Evolutionary conservation across 2,797 vertebrate genomes (phyloP).

Genomic region (Octomys mimax): DNA sequence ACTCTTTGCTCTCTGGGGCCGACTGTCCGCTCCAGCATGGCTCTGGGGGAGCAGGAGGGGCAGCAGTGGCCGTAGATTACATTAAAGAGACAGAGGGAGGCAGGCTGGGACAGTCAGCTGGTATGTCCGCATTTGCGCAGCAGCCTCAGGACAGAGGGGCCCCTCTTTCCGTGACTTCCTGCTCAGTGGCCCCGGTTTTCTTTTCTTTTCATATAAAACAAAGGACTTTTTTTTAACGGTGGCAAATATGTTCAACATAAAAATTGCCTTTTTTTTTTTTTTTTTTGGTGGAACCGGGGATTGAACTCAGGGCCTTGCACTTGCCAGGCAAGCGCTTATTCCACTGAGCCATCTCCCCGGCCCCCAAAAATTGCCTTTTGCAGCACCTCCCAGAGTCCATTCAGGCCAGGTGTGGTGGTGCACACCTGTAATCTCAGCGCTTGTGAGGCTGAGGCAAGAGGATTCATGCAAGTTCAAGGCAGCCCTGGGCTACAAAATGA

Average conservation of each 20-base stretch:
- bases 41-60: background rate
- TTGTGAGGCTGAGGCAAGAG: background rate
- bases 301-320: too few relatives aligned
- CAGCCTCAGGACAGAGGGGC: background rate
- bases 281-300: too few relatives aligned
- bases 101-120: accelerated
- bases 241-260: background rate
- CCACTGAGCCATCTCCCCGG: too few relatives aligned
- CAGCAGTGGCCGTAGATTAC: accelerated
- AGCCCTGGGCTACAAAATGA: background rate
- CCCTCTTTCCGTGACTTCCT: background rate
- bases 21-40: background rate
- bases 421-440: too few relatives aligned
- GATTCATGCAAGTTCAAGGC: background rate
- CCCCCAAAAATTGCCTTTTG: background rate
- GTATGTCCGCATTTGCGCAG: too few relatives aligned
- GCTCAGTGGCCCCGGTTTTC: background rate
- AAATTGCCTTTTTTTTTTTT: too few relatives aligned
- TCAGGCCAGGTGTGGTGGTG: background rate
- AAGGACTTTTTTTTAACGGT: background rate
- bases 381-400: background rate
- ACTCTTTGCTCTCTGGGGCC: background rate
- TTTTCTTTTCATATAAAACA: background rate
- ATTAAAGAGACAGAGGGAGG: background rate
- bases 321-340: too few relatives aligned